Evolutionary conservation across 2,113 vertebrate species (phyloP).

Genomic region (Phylloscopus trochiloides): DNA sequence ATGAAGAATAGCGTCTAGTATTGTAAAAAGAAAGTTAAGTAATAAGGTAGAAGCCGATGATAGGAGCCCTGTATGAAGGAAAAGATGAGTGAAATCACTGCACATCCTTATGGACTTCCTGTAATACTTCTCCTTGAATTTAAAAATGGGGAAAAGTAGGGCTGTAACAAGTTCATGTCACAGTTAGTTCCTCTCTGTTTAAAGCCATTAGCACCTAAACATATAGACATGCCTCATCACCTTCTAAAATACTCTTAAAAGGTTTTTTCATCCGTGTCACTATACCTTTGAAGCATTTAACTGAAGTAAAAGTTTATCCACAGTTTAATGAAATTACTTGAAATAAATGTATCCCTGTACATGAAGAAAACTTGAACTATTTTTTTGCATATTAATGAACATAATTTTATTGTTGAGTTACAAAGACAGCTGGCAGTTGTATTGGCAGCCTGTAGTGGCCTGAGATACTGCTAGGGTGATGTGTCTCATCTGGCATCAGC

Average conservation of each 20-base stretch:
- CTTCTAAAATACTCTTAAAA: background rate
- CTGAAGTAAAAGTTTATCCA: background rate
- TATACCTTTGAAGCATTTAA: background rate
- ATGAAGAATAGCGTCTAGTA: accelerated
- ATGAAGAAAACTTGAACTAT: background rate
- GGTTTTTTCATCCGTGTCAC: background rate
- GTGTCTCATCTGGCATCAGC: background rate
- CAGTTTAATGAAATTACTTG: background rate
- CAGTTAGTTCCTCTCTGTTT: background rate
- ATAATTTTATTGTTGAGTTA: background rate
- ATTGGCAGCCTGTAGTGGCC: too few species aligned
- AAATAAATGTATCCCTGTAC: background rate
- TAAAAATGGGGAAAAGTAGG: background rate
- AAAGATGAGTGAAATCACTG: background rate
- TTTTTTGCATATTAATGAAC: background rate
- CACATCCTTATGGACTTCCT: background rate
- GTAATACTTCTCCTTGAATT: background rate
- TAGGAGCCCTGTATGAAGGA: background rate
- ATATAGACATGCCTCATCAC: background rate
- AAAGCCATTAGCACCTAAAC: background rate
- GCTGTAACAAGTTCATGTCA: background rate
- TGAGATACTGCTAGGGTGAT: background rate
- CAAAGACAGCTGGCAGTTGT: background rate
- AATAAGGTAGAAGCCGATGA: background rate
- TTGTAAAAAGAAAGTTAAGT: too few species aligned